Base-by-base conservation (phyloP, 1,140 invertebrate genomes). In the Drosophila kepulauana region DNA sequence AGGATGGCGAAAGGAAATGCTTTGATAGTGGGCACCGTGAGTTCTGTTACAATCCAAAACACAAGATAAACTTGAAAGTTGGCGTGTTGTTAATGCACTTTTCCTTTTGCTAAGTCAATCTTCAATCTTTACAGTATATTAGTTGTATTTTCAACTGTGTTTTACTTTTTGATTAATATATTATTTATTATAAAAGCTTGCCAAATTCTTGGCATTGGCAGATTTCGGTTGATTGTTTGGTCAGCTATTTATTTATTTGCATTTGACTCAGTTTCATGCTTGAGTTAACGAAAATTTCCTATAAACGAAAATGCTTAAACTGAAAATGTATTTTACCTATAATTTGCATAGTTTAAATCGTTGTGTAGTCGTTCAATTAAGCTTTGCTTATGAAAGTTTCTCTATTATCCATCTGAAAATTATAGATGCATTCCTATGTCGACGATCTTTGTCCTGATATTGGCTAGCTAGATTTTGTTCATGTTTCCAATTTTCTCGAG, bases 341-440 rank as follows among this genome's bases (percentile, higher is more conserved):
- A 49, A 28, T 54, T 41, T 61, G 58, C 51, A 64, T 51, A 45
- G 67, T 72, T 48, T 49, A 71, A 82, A 67, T 82, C 79, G 79
- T 75, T 84, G 62, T 79, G 43, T 72, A 70, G 76, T 80, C 70
- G 70, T 70, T 85, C 46, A 82, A 74, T 66, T 82, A 86, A 86
- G 82, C 82, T 85, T 82, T 79, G 82, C 82, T 86, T 87, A 79
- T 68, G 52, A 68, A 71, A 63, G 78, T 76, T 82, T 73, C 64
- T 59, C 84, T 86, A 82, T 87, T 54, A 75, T 79, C 68, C 51
- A 71, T 79, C 75, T 75, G 66, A 75, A 61, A 75, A 68, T 65
- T 45, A 76, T 72, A 67, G 10, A 51, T 51, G 25, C 16, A 57
- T 57, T 28, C 5, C 30, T 35, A 67, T 43, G 45, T 71, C 10